A percentile compares a stretch with the other conserved stretches of the same genome.
Conservation (phyloP, 2,113 vertebrate genomes). For the Centropristis striata region DNA sequence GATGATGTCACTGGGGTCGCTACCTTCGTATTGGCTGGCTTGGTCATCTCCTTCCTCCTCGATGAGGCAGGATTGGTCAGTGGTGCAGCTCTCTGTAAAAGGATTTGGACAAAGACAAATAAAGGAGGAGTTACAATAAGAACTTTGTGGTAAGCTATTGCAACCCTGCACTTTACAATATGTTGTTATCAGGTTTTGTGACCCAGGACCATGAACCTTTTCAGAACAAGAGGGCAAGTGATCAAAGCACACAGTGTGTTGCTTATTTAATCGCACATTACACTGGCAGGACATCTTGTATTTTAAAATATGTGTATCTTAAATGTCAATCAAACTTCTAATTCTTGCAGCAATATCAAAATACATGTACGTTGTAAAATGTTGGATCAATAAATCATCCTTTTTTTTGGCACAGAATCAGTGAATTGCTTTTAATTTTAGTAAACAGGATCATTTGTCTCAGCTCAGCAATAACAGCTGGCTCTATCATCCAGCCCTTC, state of each 20-base stretch:
- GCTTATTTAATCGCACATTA: neutral
- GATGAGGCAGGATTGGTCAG: constrained; percentile 77
- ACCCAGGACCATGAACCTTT: constrained; percentile 1
- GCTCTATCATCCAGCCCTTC: too few species aligned
- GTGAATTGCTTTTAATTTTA: neutral
- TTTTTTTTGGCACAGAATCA: neutral
- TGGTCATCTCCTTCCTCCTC: constrained; percentile 76
- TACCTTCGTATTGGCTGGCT: constrained; percentile 62
- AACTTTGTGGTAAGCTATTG: neutral
- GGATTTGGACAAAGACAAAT: neutral
- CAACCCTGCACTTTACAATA: constrained; percentile 13
- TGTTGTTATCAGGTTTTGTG: constrained; percentile 40
- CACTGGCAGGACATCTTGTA: neutral
- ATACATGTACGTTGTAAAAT: neutral
- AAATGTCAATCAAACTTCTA: neutral
- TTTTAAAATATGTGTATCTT: neutral
- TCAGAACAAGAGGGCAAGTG: constrained; percentile 11
- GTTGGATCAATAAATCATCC: neutral
- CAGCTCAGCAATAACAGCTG: too few species aligned
- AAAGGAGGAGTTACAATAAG: neutral
- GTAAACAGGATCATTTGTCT: too few species aligned
- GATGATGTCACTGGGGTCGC: constrained; percentile 77
- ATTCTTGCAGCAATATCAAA: neutral
- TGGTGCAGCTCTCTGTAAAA: constrained; percentile 75
- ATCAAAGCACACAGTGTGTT: neutral